Percentiles rank a stretch among this genome's conserved stretches.
Evolutionary conservation across 2,888 invertebrate species (phyloP).

Genomic region (Caenorhabditis sp.): DNA sequence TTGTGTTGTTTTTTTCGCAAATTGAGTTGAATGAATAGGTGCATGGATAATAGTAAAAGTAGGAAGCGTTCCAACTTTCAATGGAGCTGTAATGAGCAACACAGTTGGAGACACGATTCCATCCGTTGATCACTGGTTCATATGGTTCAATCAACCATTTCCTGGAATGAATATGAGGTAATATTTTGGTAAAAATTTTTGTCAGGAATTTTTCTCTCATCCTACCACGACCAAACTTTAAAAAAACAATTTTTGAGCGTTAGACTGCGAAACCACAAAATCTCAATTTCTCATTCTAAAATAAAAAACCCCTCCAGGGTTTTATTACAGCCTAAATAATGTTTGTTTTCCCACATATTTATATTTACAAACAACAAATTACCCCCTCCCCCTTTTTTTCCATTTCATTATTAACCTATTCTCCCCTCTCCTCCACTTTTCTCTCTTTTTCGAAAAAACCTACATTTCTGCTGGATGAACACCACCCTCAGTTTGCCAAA

Average conservation of each 20-base stretch:
- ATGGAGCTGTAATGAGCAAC: constrained; percentile 46
- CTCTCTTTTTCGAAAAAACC: neutral
- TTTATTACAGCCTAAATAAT: neutral
- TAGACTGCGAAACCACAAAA: too few species aligned
- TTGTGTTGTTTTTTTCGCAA: constrained; percentile 50
- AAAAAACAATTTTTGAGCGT: too few species aligned
- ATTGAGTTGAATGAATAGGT: constrained; percentile 31
- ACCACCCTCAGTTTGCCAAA: constrained; percentile 41
- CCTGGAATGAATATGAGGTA: constrained; percentile 21
- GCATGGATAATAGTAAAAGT: constrained; percentile 49
- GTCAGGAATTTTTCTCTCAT: too few species aligned
- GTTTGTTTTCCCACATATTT: too few species aligned
- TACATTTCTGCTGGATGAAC: constrained; percentile 32
- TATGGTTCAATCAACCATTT: constrained; percentile 47
- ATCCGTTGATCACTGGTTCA: constrained; percentile 42
- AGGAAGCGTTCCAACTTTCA: constrained; percentile 16
- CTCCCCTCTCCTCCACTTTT: too few species aligned
- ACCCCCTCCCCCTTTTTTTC: too few species aligned
- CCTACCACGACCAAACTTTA: too few species aligned
- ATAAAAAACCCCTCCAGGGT: neutral
- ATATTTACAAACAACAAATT: too few species aligned
- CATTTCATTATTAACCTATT: too few species aligned
- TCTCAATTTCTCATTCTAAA: too few species aligned
- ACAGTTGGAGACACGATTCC: constrained; percentile 44
- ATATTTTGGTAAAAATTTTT: neutral